Percentiles rank a stretch among this genome's conserved stretches.
Evolutionary conservation across 2,888 invertebrate species (phyloP).

Genomic region (Bhutanitis thaidina): DNA sequence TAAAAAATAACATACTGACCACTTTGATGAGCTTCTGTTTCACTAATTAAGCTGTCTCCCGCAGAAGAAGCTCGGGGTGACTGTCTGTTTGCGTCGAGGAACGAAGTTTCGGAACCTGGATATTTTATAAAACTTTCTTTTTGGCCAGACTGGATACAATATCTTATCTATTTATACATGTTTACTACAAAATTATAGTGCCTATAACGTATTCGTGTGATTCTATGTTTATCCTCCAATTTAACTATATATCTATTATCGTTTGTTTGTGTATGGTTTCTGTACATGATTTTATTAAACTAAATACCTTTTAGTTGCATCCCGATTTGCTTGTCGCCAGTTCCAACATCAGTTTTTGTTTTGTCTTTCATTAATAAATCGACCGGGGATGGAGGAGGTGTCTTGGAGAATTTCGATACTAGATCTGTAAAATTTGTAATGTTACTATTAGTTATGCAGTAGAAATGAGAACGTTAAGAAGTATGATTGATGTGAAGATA

Average conservation of each 20-base stretch:
- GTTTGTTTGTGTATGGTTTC: not conserved
- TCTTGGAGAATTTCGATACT: conserved; percentile 83
- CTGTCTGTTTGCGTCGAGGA: conserved; percentile 69
- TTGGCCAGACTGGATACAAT: too few species aligned
- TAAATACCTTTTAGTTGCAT: conserved; percentile 70
- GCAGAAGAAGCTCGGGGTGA: conserved; percentile 72
- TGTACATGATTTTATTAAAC: not conserved
- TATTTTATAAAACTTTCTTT: conserved; percentile 11
- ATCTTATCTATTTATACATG: too few species aligned
- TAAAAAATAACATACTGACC: conserved; percentile 49
- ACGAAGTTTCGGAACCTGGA: conserved; percentile 72
- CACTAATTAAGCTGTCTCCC: conserved; percentile 69
- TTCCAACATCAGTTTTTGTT: conserved; percentile 59
- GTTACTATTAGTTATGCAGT: too few species aligned
- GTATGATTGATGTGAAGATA: too few species aligned
- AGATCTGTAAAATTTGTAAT: conserved; percentile 67
- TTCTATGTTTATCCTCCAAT: too few species aligned
- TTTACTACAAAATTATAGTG: too few species aligned
- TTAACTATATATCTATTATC: too few species aligned
- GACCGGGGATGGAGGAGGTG: conserved; percentile 85
- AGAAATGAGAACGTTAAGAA: too few species aligned
- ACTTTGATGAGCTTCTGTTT: conserved; percentile 75
- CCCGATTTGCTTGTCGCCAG: conserved; percentile 61
- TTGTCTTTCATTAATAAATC: conserved; percentile 79
- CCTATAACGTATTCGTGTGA: too few species aligned